Evolutionary conservation across 1,140 invertebrate genomes (phyloP).

Genomic region (Linepithema humile): DNA sequence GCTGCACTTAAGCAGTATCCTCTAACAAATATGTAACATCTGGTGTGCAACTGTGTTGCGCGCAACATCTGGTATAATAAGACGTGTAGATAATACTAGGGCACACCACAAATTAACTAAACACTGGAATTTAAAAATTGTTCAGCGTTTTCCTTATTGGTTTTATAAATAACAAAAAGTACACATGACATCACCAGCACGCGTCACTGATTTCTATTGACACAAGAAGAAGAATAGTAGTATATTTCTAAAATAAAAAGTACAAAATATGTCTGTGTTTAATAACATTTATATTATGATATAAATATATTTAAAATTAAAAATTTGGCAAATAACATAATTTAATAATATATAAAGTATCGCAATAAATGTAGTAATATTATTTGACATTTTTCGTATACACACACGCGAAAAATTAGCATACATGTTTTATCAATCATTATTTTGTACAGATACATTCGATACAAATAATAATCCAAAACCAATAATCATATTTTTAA

Average conservation of each 20-base stretch:
- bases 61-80: conserved; percentile 13
- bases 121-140: neutral
- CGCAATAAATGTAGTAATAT: conserved; percentile 10
- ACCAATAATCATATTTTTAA: neutral
- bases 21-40: neutral
- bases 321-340: too few species aligned
- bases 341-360: neutral
- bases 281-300: too few species aligned
- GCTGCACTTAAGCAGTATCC: neutral
- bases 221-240: conserved; percentile 17
- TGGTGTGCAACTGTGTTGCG: neutral
- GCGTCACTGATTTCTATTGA: neutral
- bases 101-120: conserved; percentile 17
- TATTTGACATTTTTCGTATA: neutral
- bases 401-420: neutral
- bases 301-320: too few species aligned
- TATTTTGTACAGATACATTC: neutral
- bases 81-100: neutral
- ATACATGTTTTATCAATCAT: neutral
- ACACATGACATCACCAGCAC: neutral
- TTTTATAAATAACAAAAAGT: conserved; percentile 11
- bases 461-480: neutral
- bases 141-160: neutral
- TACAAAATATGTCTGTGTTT: too few species aligned
- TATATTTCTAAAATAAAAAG: too few species aligned